These are phyloP conservation scores for Oryzias curvinotus DNA, from an alignment of 2,113 vertebrate species.

Conservation along the genomic window DNA sequence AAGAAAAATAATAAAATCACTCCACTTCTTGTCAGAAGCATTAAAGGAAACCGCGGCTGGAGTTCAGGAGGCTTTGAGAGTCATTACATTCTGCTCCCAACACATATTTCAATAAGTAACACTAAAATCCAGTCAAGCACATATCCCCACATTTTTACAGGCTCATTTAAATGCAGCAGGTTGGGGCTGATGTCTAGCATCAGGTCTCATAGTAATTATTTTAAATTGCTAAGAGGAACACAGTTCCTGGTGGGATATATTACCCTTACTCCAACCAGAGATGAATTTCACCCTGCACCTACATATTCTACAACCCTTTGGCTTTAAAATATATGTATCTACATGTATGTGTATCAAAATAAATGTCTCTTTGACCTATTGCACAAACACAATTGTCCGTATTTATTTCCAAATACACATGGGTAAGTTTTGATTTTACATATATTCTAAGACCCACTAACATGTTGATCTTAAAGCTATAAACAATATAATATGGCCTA, in stretches of 20 bases:
- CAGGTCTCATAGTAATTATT: conserved; percentile 97
- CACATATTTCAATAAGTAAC: conserved; percentile 30
- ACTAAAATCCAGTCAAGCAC: conserved; percentile 14
- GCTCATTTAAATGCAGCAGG: conserved; percentile 91
- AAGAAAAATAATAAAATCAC: conserved; percentile 3
- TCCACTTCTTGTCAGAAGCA: conserved; percentile 8
- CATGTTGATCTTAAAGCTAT: no score
- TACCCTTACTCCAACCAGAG: conserved; percentile 89
- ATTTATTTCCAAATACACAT: conserved; percentile 1
- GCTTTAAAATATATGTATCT: conserved; percentile 26
- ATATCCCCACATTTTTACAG: conserved; percentile 16
- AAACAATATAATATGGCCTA: no score
- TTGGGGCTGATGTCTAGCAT: conserved; percentile 90
- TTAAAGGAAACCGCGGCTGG: conserved; percentile 15
- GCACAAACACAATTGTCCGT: conserved; percentile 13
- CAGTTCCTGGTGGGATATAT: conserved; percentile 95
- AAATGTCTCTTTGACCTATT: conserved; percentile 14
- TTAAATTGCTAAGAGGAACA: conserved; percentile 95
- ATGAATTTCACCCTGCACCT: conserved; percentile 87
- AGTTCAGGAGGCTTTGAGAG: conserved; percentile 19
- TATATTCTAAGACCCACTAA: no score
- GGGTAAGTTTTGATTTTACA: no score
- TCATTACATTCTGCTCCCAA: conserved; percentile 22
- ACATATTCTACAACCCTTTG: conserved; percentile 47
- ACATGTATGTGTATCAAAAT: no score